Conservation (phyloP, 2,888 invertebrate species). For the Eupithecia subumbrata region DNA sequence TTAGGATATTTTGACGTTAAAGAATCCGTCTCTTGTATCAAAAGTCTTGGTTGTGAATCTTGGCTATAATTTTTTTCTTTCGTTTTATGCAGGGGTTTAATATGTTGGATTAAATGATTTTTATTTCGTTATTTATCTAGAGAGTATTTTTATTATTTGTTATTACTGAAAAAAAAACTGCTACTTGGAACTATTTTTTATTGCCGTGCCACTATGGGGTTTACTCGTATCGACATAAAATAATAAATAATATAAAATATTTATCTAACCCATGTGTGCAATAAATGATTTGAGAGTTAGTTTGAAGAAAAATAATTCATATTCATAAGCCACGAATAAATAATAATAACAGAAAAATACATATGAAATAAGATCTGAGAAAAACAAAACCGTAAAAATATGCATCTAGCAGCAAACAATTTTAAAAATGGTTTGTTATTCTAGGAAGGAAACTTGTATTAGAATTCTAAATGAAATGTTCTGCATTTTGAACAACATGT, state of each 20-base stretch:
- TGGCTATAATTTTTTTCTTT: neutral
- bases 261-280: too few relatives aligned
- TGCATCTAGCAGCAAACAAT: neutral
- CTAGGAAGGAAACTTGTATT: constrained; percentile 1
- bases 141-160: too few relatives aligned
- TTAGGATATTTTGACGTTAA: neutral
- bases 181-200: too few relatives aligned
- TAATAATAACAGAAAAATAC: neutral
- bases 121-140: too few relatives aligned
- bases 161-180: too few relatives aligned
- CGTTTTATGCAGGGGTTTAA: neutral
- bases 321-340: neutral
- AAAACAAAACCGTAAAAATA: constrained; percentile 5
- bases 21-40: neutral
- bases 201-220: too few relatives aligned
- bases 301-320: too few relatives aligned
- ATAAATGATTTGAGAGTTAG: too few relatives aligned
- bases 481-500: neutral
- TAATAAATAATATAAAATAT: too few relatives aligned
- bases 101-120: neutral
- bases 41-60: neutral
- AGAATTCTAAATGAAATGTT: neutral
- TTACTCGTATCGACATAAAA: too few relatives aligned
- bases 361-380: neutral
- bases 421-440: neutral